A percentile compares a stretch with the other conserved stretches of the same genome.
Evolutionary conservation across 2,888 invertebrate species (phyloP).

Genomic region (Microplitis manilae): DNA sequence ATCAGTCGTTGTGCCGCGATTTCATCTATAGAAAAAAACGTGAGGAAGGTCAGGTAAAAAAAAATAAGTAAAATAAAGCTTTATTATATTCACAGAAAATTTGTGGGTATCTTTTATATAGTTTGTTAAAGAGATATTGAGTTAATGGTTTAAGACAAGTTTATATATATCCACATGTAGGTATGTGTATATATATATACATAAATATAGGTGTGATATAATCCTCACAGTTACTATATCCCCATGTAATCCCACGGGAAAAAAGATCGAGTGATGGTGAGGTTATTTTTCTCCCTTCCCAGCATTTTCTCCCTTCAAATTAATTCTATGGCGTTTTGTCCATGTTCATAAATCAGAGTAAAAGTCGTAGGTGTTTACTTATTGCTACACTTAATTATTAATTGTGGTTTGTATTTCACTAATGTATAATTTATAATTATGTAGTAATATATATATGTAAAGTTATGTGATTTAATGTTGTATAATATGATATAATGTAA

Average conservation of each 20-base stretch:
- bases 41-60: slow-evolving; percentile 59
- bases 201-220: slow-evolving; percentile 27
- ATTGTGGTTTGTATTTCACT: neutral
- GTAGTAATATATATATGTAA: too few relatives aligned
- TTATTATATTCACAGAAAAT: slow-evolving; percentile 39
- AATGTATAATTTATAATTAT: neutral
- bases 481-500: neutral
- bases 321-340: neutral
- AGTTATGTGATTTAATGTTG: neutral
- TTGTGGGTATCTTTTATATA: slow-evolving; percentile 40
- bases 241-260: slow-evolving; percentile 19
- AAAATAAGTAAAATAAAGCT: slow-evolving; percentile 52
- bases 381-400: neutral
- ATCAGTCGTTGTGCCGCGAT: too few relatives aligned
- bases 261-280: slow-evolving; percentile 20
- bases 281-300: neutral
- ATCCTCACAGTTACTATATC: slow-evolving; percentile 15
- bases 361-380: neutral
- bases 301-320: slow-evolving; percentile 11
- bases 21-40: slow-evolving; percentile 51
- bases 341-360: neutral
- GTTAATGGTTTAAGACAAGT: slow-evolving; percentile 15
- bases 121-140: slow-evolving; percentile 25
- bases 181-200: slow-evolving; percentile 21
- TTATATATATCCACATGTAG: slow-evolving; percentile 7